A percentile compares a stretch with the other conserved stretches of the same genome.
phyloP scores from a whole-genome alignment of 2,113 vertebrate species.

The Polyodon spathula region DNA sequence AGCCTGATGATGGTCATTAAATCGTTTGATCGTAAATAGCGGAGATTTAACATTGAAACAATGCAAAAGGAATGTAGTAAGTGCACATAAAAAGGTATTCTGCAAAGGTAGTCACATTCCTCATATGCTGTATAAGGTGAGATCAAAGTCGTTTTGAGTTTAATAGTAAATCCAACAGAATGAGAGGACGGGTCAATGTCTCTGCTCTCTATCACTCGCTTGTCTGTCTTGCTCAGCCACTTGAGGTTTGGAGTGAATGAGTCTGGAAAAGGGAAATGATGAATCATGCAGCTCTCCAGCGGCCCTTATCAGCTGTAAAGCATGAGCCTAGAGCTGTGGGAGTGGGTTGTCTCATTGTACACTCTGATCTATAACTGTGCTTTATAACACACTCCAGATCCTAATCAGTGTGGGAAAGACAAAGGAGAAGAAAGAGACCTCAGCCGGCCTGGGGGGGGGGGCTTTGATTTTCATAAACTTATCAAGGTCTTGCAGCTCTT shows the following conservation, averaged over 20 bases:
- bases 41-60: not conserved
- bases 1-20: slow-evolving; percentile 8
- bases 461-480: slow-evolving; percentile 18
- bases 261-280: slow-evolving; percentile 10
- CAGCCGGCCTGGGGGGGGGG: not conserved
- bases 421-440: slow-evolving; percentile 22
- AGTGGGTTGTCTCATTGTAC: slow-evolving; percentile 44
- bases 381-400: slow-evolving; percentile 57
- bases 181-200: too few relatives aligned
- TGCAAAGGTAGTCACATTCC: not conserved
- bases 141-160: too few relatives aligned
- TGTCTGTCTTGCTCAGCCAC: not conserved
- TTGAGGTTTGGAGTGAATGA: not conserved
- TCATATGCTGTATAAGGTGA: not conserved
- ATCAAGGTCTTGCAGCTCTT: slow-evolving; percentile 38
- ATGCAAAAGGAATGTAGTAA: not conserved
- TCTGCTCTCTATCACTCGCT: not conserved
- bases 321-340: slow-evolving; percentile 21
- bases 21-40: slow-evolving; percentile 15
- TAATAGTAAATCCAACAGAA: too few relatives aligned
- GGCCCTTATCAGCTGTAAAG: slow-evolving; percentile 33
- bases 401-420: slow-evolving; percentile 60
- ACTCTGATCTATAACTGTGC: slow-evolving; percentile 43
- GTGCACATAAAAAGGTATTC: not conserved
- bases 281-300: slow-evolving; percentile 20